Evolutionary conservation across 2,888 invertebrate species (phyloP).

Genomic region (Lasioglossum pauxillum): DNA sequence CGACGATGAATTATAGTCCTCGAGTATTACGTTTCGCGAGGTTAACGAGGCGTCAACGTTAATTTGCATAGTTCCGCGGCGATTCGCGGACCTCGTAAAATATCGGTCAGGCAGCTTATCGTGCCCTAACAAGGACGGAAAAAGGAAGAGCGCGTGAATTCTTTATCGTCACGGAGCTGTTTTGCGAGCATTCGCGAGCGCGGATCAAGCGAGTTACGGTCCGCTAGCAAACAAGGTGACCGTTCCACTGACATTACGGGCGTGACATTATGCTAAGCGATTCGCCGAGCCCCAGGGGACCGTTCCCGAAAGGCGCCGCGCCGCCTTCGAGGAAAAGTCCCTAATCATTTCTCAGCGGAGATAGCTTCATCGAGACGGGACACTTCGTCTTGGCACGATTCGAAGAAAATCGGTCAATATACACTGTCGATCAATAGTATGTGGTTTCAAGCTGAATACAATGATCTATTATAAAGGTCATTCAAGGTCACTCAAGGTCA

Average conservation of each 20-base stretch:
- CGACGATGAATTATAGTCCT: slow-evolving; percentile 48
- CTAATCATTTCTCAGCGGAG: neutral
- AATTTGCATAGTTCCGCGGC: slow-evolving; percentile 56
- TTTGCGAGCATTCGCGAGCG: neutral
- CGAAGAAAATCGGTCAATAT: neutral
- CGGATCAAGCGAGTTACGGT: slow-evolving; percentile 39
- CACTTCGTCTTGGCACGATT: neutral
- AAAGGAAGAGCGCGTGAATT: slow-evolving; percentile 13
- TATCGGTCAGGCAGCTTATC: slow-evolving; percentile 35
- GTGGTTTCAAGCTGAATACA: no score
- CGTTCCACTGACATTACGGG: slow-evolving; percentile 58
- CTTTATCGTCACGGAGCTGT: slow-evolving; percentile 47
- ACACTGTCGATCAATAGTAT: neutral
- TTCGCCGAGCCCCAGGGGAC: slow-evolving; percentile 29
- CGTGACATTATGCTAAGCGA: slow-evolving; percentile 61
- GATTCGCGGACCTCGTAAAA: slow-evolving; percentile 38
- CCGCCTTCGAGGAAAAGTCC: neutral
- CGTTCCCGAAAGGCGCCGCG: slow-evolving; percentile 30
- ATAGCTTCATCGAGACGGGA: neutral
- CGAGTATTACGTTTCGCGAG: slow-evolving; percentile 51
- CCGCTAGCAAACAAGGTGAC: slow-evolving; percentile 47
- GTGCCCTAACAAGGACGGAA: slow-evolving; percentile 40
- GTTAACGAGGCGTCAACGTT: slow-evolving; percentile 64
- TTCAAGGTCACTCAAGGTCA: no score
- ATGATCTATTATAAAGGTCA: no score